Conservation (phyloP, 2,797 vertebrate genomes). For the Propithecus perrieri region DNA sequence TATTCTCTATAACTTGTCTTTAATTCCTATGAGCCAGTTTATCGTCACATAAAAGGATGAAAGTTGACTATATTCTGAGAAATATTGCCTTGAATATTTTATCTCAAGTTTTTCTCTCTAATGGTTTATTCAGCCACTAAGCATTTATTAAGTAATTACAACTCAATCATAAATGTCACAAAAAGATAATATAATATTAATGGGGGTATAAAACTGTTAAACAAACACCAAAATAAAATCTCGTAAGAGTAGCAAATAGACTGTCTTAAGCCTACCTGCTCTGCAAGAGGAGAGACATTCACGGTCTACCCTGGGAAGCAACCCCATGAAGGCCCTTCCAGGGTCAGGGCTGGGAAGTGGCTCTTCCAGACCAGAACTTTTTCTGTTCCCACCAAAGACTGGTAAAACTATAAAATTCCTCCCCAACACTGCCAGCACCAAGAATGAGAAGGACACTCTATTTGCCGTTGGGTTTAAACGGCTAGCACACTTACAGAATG, state of each 20-base stretch:
- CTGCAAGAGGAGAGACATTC: rapidly evolving
- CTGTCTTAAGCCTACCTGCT: not conserved
- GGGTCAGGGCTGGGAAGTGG: not conserved
- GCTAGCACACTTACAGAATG: not conserved
- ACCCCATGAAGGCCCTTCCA: not conserved
- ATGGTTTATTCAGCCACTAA: not conserved
- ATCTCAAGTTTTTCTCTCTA: not conserved
- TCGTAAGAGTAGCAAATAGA: not conserved
- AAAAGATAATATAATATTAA: not conserved
- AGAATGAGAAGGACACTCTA: not conserved
- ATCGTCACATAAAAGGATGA: not conserved
- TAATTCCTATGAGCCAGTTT: not conserved
- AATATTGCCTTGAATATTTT: not conserved
- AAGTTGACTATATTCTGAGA: not conserved
- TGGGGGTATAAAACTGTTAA: not conserved
- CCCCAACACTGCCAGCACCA: not conserved
- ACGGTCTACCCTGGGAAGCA: not conserved
- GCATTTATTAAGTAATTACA: not conserved
- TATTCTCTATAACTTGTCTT: not conserved
- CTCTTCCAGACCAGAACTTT: not conserved
- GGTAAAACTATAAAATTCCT: not conserved
- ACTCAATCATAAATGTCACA: not conserved
- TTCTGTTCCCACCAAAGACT: not conserved
- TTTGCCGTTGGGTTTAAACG: not conserved
- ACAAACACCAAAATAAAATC: not conserved